Evolutionary conservation across 2,888 invertebrate species (phyloP).

Genomic region (Linyphia triangularis): DNA sequence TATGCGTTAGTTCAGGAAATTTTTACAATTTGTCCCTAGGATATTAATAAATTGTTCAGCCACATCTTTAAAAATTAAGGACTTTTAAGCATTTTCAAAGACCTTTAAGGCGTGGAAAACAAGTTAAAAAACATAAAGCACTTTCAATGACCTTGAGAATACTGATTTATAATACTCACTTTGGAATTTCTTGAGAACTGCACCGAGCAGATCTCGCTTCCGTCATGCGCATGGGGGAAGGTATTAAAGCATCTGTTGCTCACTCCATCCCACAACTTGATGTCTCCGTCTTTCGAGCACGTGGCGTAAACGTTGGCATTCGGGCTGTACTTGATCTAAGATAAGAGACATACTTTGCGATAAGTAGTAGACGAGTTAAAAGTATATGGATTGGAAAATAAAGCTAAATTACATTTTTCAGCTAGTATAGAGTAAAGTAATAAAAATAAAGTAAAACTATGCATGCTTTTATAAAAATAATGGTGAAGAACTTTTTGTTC

Average conservation of each 20-base stretch:
- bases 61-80: not conserved
- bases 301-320: constrained; percentile 89
- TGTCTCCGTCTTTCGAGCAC: constrained; percentile 93
- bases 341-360: constrained; percentile 5
- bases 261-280: constrained; percentile 98
- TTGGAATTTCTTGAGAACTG: constrained; percentile 97
- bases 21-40: no score
- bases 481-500: no score
- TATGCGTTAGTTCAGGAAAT: no score
- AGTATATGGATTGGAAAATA: no score
- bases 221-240: constrained; percentile 95
- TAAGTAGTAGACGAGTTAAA: no score
- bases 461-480: no score
- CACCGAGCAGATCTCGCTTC: constrained; percentile 95
- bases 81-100: no score
- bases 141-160: not conserved
- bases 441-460: no score
- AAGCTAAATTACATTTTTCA: no score
- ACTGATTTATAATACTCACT: constrained; percentile 81
- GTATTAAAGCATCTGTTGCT: constrained; percentile 96
- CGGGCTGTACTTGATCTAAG: constrained; percentile 83
- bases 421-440: no score
- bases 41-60: not conserved
- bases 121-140: not conserved
- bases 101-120: no score